Percentiles rank a stretch among this genome's conserved stretches.
Conservation (phyloP, 92 coral and sea anemone genomes). For the Epizoanthus stellaris region DNA sequence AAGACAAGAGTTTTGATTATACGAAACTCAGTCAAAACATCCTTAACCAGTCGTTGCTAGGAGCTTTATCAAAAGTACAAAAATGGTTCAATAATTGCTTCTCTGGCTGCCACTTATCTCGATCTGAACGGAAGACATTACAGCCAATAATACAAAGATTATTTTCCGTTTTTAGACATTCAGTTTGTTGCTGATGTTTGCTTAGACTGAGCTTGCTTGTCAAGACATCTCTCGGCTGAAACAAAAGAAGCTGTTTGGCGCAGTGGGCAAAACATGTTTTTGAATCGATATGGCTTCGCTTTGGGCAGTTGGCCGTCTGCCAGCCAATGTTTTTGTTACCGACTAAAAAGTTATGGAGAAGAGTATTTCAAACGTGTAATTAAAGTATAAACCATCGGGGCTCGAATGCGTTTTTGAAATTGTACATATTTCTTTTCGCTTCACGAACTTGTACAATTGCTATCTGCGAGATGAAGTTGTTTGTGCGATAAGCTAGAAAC, state of each 20-base stretch:
- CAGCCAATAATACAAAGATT: not conserved
- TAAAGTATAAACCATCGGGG: not conserved
- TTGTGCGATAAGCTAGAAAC: no score
- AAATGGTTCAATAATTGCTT: slow-evolving; percentile 28
- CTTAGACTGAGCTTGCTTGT: not conserved
- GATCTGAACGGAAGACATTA: slow-evolving; percentile 17
- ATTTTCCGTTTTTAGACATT: slow-evolving; percentile 15
- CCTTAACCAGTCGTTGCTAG: slow-evolving; percentile 15
- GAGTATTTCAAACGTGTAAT: not conserved
- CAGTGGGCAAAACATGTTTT: not conserved
- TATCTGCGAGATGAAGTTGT: no score
- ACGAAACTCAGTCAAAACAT: not conserved
- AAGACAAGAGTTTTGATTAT: not conserved
- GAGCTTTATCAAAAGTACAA: slow-evolving; percentile 26
- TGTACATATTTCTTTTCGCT: no score
- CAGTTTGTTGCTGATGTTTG: slow-evolving; percentile 2
- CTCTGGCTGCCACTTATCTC: slow-evolving; percentile 11
- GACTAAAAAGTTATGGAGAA: not conserved
- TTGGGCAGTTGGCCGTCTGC: not conserved
- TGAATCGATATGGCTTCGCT: not conserved
- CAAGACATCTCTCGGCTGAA: not conserved
- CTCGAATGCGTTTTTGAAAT: no score
- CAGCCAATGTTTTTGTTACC: not conserved
- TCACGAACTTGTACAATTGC: no score
- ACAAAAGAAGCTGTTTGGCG: not conserved